phyloP scores from a whole-genome alignment of 2,888 invertebrate species.

The Brachylomia viminalis region DNA sequence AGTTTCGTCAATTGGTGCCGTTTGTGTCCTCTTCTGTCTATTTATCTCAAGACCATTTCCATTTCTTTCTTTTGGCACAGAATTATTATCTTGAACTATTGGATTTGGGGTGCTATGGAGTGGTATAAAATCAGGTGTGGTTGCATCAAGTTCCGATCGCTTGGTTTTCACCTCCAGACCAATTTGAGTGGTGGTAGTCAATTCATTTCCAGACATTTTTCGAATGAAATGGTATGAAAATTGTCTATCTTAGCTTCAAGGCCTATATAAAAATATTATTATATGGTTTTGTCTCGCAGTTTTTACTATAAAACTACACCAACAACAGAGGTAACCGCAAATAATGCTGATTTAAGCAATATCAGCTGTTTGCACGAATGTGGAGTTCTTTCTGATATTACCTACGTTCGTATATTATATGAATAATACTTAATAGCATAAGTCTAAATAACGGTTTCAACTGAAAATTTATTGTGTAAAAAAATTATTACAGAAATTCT shows the following conservation, averaged over 20 bases:
- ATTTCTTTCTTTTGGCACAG: conserved; percentile 2
- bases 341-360: too few species aligned
- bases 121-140: conserved; percentile 9
- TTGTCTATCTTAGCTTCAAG: neutral
- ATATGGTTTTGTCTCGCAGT: neutral
- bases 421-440: neutral
- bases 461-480: conserved; percentile 4
- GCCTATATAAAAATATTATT: neutral
- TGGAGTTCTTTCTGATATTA: neutral
- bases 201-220: conserved; percentile 41
- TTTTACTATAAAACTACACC: neutral
- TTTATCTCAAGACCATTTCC: conserved; percentile 28
- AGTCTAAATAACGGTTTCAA: neutral
- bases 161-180: conserved; percentile 11
- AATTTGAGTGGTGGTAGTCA: neutral
- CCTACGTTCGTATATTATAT: neutral
- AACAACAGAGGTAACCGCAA: neutral
- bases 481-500: conserved; percentile 32
- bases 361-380: neutral
- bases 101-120: neutral
- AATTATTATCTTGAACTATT: neutral
- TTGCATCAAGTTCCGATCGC: neutral
- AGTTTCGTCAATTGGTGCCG: neutral
- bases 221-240: neutral
- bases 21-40: conserved; percentile 38